Percentiles rank a stretch among this genome's conserved stretches.
Conservation (phyloP, 2,113 vertebrate genomes). For the Erinaceus europaeus region DNA sequence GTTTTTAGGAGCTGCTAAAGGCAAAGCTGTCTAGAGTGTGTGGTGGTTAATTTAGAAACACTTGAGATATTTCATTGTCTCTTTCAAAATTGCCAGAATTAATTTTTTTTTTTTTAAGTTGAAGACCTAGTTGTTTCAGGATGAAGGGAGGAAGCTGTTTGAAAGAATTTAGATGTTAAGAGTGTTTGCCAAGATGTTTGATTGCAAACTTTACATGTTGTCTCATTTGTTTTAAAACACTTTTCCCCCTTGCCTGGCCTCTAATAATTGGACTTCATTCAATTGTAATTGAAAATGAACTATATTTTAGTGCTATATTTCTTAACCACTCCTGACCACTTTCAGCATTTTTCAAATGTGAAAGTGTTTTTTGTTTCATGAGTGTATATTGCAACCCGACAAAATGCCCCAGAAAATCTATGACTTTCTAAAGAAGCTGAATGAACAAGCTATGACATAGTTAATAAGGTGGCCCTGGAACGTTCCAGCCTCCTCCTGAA, state of each 20-base stretch:
- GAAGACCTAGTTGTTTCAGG: slow-evolving; percentile 23
- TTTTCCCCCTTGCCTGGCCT: slow-evolving; percentile 59
- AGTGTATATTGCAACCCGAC: slow-evolving; percentile 57
- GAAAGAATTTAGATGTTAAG: slow-evolving; percentile 62
- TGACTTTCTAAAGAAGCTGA: slow-evolving; percentile 70
- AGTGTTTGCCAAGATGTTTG: slow-evolving; percentile 62
- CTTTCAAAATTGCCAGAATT: slow-evolving; percentile 74
- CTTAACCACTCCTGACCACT: slow-evolving; percentile 64
- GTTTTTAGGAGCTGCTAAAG: slow-evolving; percentile 94
- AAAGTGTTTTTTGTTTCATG: slow-evolving; percentile 77
- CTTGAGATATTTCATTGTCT: slow-evolving; percentile 78
- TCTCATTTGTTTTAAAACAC: slow-evolving; percentile 74
- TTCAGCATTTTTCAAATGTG: slow-evolving; percentile 60
- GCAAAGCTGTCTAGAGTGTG: slow-evolving; percentile 83
- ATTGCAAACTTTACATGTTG: slow-evolving; percentile 69
- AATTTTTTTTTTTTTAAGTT: slow-evolving; percentile 70
- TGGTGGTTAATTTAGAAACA: slow-evolving; percentile 83
- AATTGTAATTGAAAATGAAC: slow-evolving; percentile 67
- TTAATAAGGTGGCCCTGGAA: slow-evolving; percentile 69
- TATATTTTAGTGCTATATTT: slow-evolving; percentile 72
- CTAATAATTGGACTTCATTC: slow-evolving; percentile 63
- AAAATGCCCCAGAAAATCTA: slow-evolving; percentile 72
- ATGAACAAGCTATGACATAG: slow-evolving; percentile 74
- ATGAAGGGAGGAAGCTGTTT: slow-evolving; percentile 26
- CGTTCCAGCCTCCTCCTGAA: slow-evolving; percentile 61